Conservation (phyloP, 2,888 invertebrate genomes). For the Frankliniella fusca region DNA sequence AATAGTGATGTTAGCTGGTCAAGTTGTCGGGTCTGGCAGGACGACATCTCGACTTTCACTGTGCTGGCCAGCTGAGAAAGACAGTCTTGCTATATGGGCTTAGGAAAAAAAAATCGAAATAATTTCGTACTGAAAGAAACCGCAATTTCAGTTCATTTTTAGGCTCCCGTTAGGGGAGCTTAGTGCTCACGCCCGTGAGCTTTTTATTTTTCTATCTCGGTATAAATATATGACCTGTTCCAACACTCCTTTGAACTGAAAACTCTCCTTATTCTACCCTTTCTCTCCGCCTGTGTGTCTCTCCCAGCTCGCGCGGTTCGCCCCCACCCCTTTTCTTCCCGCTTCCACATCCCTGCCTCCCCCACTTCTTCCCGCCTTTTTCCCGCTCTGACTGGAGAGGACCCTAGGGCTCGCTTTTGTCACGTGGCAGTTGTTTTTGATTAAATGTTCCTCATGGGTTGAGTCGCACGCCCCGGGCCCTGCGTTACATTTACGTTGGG, state of each 20-base stretch:
- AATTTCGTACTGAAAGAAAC: no score
- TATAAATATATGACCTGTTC: not conserved
- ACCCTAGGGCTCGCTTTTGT: constrained; percentile 9
- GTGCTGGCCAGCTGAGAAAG: no score
- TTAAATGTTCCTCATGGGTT: constrained; percentile 23
- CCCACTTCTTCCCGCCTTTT: not conserved
- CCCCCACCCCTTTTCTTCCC: not conserved
- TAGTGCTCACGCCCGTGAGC: no score
- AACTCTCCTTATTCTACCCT: not conserved
- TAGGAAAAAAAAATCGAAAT: no score
- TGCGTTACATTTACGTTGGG: not conserved
- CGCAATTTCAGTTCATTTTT: no score
- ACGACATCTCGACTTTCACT: no score
- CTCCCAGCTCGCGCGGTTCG: not conserved
- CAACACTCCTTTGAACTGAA: no score
- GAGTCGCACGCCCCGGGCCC: not conserved
- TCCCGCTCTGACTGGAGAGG: not conserved
- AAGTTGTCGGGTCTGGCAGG: no score
- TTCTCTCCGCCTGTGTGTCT: not conserved
- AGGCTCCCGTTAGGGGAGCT: no score
- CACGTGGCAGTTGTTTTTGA: constrained; percentile 19
- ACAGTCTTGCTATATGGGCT: no score
- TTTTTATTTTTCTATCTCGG: no score
- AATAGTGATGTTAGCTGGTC: no score
- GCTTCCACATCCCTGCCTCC: not conserved